These are phyloP conservation scores for Eptatretus atami DNA, from an alignment of 2,797 vertebrate species.

Conservation along the genomic window DNA sequence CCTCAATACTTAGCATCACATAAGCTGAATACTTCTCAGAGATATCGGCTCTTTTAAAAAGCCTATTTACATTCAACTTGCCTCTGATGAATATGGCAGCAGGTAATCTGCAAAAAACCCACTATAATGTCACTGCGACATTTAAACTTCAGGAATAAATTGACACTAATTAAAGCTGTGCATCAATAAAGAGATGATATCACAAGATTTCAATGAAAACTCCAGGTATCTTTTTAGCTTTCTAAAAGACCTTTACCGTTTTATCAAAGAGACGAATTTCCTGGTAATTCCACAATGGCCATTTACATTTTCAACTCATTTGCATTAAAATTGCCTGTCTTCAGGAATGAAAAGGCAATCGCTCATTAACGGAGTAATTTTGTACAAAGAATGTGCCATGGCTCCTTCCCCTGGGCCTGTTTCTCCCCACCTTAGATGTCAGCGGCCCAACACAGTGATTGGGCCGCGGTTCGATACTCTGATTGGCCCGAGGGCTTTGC, in stretches of 20 bases:
- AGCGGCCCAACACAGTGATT: too few relatives aligned
- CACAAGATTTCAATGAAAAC: constrained; percentile 2
- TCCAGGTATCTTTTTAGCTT: not conserved
- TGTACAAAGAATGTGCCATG: not conserved
- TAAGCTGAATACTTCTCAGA: too few relatives aligned
- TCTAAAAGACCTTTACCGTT: constrained; percentile 1
- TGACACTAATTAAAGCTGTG: constrained; percentile 5
- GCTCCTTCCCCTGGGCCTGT: too few relatives aligned
- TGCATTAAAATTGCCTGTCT: constrained; percentile 5
- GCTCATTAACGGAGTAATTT: constrained; percentile 5
- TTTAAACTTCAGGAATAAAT: constrained; percentile 5
- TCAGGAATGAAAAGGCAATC: constrained; percentile 6
- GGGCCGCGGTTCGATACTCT: too few relatives aligned
- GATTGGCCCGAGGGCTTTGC: too few relatives aligned
- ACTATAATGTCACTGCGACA: not conserved
- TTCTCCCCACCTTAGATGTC: too few relatives aligned
- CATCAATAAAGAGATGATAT: constrained; percentile 6
- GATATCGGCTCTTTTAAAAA: too few relatives aligned
- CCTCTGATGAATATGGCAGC: too few relatives aligned
- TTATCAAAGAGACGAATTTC: constrained; percentile 4
- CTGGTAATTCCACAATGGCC: constrained; percentile 3
- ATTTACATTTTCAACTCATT: constrained; percentile 5
- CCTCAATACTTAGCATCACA: too few relatives aligned
- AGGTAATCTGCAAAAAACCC: too few relatives aligned
- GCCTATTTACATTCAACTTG: too few relatives aligned